Conservation (phyloP, 2,888 invertebrate genomes). For the Lasioglossum oenotherae region DNA sequence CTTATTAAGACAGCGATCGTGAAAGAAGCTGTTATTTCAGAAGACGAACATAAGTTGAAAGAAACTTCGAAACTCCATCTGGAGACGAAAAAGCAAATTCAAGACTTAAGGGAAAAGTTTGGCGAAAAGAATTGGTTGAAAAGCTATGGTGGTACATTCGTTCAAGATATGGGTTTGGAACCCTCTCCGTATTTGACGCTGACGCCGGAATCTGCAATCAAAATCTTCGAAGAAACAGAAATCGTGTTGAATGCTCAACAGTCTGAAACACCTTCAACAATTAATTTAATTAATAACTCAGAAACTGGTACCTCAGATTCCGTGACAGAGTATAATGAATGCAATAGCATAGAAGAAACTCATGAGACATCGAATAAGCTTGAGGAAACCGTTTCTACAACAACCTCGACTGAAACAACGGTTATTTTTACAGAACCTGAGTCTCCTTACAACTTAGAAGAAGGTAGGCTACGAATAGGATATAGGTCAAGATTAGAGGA, state of each 20-base stretch:
- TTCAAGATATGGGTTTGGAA: slow-evolving; percentile 86
- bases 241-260: slow-evolving; percentile 6
- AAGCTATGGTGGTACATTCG: slow-evolving; percentile 85
- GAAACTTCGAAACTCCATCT: slow-evolving; percentile 85
- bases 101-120: slow-evolving; percentile 86
- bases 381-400: slow-evolving; percentile 33
- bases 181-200: slow-evolving; percentile 69
- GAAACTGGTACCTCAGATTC: neutral
- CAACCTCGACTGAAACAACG: slow-evolving; percentile 35
- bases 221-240: slow-evolving; percentile 26
- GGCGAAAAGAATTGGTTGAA: slow-evolving; percentile 88
- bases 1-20: slow-evolving; percentile 74
- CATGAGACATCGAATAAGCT: slow-evolving; percentile 18
- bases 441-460: slow-evolving; percentile 40
- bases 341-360: slow-evolving; percentile 6
- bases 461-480: slow-evolving; percentile 2
- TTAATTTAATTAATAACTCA: slow-evolving; percentile 12
- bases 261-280: neutral
- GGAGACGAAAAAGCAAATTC: slow-evolving; percentile 87
- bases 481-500: neutral
- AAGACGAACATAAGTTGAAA: slow-evolving; percentile 83
- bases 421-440: slow-evolving; percentile 58
- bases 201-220: slow-evolving; percentile 69
- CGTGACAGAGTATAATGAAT: slow-evolving; percentile 8
- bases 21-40: slow-evolving; percentile 83